These are phyloP conservation scores for Oncorhynchus kisutch DNA, from an alignment of 2,113 vertebrate genomes.

Conservation along the genomic window DNA sequence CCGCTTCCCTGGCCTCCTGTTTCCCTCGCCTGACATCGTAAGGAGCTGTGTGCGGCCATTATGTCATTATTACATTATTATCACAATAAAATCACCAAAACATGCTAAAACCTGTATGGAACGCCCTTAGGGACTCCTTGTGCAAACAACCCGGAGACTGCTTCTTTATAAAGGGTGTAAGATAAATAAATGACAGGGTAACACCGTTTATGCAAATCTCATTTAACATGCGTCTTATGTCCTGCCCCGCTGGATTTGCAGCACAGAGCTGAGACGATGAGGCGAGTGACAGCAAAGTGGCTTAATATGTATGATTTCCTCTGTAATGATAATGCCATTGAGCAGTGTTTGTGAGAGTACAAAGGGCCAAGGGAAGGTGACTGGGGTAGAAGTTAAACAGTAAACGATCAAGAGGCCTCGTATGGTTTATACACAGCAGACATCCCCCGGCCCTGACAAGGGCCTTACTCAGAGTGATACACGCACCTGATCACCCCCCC, in stretches of 20 bases:
- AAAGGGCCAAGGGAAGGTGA: conserved; percentile 43
- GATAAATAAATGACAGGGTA: conserved; percentile 62
- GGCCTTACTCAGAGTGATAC: too few relatives aligned
- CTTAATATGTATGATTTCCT: conserved; percentile 67
- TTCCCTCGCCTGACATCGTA: conserved; percentile 16
- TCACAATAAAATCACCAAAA: not conserved
- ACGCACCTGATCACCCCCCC: too few relatives aligned
- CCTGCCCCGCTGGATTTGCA: conserved; percentile 53
- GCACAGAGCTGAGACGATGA: conserved; percentile 51
- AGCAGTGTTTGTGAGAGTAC: conserved; percentile 48
- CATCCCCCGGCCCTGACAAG: not conserved
- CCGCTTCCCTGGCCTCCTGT: not conserved
- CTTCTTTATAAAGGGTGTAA: conserved; percentile 26
- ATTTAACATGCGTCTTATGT: conserved; percentile 62
- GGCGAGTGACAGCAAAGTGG: conserved; percentile 58
- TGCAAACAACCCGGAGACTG: conserved; percentile 24
- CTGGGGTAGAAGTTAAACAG: not conserved
- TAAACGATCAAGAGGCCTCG: too few relatives aligned
- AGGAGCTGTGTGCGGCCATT: not conserved
- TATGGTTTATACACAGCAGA: not conserved
- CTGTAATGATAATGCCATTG: conserved; percentile 64
- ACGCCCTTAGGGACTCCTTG: conserved; percentile 11
- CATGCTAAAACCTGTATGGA: conserved; percentile 44
- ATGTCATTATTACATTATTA: conserved; percentile 42
- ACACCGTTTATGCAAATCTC: conserved; percentile 70